phyloP scores from a whole-genome alignment of 2,113 vertebrate genomes.

The Romanogobio albipinnatus region DNA sequence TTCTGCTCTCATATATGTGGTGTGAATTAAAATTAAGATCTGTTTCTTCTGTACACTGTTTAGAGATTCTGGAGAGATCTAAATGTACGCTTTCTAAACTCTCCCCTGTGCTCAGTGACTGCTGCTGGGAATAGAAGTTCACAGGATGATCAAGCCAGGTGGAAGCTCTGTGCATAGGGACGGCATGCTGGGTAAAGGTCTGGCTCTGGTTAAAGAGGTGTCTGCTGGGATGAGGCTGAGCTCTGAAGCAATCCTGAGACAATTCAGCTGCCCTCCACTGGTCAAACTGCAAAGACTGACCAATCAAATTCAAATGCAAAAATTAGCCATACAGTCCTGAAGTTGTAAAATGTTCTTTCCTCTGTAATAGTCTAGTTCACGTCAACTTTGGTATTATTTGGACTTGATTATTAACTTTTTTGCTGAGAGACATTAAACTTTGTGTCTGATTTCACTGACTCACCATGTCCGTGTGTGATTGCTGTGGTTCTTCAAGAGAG shows the following conservation, averaged over 20 bases:
- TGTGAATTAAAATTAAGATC: constrained; percentile 52
- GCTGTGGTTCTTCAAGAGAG: constrained; percentile 1
- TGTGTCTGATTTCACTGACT: background rate
- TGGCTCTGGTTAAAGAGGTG: constrained; percentile 3
- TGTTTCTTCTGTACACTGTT: constrained; percentile 41
- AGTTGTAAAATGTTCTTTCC: background rate
- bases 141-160: constrained; percentile 7
- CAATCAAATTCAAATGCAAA: constrained; percentile 1
- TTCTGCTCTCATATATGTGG: constrained; percentile 20
- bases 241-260: constrained; percentile 6
- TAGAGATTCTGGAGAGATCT: constrained; percentile 55
- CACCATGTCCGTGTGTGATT: constrained; percentile 27
- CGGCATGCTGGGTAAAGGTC: background rate
- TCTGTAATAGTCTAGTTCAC: background rate
- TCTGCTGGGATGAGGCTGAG: background rate
- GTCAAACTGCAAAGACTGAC: constrained; percentile 34
- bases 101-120: constrained; percentile 36
- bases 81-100: constrained; percentile 17
- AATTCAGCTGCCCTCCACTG: constrained; percentile 8
- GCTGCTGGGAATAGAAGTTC: constrained; percentile 31
- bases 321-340: background rate
- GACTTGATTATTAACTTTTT: background rate
- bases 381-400: background rate
- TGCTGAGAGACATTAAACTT: background rate
- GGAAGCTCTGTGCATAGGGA: constrained; percentile 43